phyloP scores from a whole-genome alignment of 2,797 vertebrate species.

The Acipenser oxyrinchus region DNA sequence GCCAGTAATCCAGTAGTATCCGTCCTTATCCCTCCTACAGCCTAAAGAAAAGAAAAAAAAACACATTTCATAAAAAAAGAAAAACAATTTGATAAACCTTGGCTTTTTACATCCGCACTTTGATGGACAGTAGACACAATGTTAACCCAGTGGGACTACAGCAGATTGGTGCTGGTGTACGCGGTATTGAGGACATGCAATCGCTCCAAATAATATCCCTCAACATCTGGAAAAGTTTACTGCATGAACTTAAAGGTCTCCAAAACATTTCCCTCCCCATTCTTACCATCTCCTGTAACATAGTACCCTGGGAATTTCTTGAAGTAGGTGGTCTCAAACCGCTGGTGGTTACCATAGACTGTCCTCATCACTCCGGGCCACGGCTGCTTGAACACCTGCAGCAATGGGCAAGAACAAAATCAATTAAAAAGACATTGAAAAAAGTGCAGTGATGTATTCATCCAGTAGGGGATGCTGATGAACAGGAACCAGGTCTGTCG shows the following conservation, averaged over 20 bases:
- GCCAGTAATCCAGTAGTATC: conserved; percentile 96
- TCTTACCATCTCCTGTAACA: conserved; percentile 88
- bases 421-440: too few relatives aligned
- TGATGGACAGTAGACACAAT: too few relatives aligned
- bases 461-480: too few relatives aligned
- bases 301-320: conserved; percentile 95
- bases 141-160: too few relatives aligned
- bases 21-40: conserved; percentile 86
- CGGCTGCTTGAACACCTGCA: conserved; percentile 91
- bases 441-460: too few relatives aligned
- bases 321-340: conserved; percentile 87
- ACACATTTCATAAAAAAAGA: conserved; percentile 2
- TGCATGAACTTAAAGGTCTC: too few relatives aligned
- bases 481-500: too few relatives aligned
- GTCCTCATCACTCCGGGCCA: conserved; percentile 95
- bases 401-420: neutral
- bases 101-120: too few relatives aligned
- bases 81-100: neutral
- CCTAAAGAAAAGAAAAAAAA: conserved; percentile 45
- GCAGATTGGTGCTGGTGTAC: too few relatives aligned
- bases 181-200: too few relatives aligned
- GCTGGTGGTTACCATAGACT: conserved; percentile 75
- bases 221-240: too few relatives aligned
- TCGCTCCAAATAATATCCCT: too few relatives aligned
- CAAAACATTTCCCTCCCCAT: neutral